Base-by-base conservation (phyloP, 1,140 invertebrate species). In the Stenopsyche tienmushanensis region DNA sequence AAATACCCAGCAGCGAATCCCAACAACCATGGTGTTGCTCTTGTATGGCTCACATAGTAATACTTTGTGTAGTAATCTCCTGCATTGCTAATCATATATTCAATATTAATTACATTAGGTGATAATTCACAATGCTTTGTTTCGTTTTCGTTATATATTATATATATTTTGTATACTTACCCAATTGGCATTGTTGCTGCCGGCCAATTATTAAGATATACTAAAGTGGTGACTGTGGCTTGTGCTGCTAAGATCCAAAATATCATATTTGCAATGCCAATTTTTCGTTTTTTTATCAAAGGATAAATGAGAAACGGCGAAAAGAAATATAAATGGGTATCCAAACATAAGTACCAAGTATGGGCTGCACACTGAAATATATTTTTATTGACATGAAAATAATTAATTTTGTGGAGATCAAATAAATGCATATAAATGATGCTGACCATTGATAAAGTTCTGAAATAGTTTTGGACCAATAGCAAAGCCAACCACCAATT, bases 341-440 rank as follows among this genome's bases (percentile, higher is more conserved):
- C 71, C 73, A 10, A 53, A 15, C 8, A 72, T 71, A 47, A 68
- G 29, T 15, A 73, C 39, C 18, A 49, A 0, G 82, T 74, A 60
- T 84, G 82, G 23, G 75, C 74, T 50, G 85, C 73, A 65, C 84
- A 85, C 84, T 85, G 72, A n/a, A n/a, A n/a, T n/a, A n/a, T n/a
- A n/a, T n/a, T n/a, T n/a, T n/a, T n/a, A n/a, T n/a, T n/a, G n/a
- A n/a, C n/a, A n/a, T 7, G 80, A 79, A 54, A 64, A 7, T 34
- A 34, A 34, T 34, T 34, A 34, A 34, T 34, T 34, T 5, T 20
- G 5, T 47, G 17, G 7, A n/a, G n/a, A 47, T 20, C n/a, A 39
- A 8, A 8, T 39, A 8, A 39, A 15, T 47, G 5, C 7, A 8
- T 47, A 47, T 15, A 8, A 47, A 39, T 15, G 44, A 15, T 47